Conservation (phyloP, 2,797 vertebrate genomes). For the Galago senegalensis region DNA sequence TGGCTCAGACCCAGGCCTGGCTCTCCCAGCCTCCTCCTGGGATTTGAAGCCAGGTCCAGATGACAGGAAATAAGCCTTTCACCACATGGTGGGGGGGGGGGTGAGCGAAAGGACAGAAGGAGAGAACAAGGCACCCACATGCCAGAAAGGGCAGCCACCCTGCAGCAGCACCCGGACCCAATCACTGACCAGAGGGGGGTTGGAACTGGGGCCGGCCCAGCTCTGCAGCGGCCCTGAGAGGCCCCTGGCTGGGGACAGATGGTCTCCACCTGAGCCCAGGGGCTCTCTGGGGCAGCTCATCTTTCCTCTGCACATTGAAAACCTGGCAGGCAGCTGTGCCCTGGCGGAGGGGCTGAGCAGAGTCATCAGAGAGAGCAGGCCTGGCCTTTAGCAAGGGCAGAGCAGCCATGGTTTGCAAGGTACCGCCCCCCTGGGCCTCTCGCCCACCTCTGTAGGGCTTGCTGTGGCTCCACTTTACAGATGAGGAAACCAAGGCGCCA, state of each 20-base stretch:
- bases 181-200: too few species aligned
- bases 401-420: fast-evolving
- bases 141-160: neutral
- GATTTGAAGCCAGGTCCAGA: neutral
- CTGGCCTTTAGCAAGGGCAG: fast-evolving
- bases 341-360: fast-evolving
- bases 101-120: neutral
- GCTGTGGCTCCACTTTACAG: neutral
- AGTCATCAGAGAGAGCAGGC: too few species aligned
- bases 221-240: fast-evolving
- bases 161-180: fast-evolving
- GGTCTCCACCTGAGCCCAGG: neutral
- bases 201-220: fast-evolving
- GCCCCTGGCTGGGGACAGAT: neutral
- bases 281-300: fast-evolving
- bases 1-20: neutral
- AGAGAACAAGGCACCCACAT: fast-evolving
- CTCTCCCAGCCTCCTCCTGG: too few species aligned
- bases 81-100: fast-evolving
- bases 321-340: fast-evolving
- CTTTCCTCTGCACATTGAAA: fast-evolving
- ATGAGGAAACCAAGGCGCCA: fast-evolving
- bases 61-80: neutral
- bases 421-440: neutral
- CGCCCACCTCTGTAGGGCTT: fast-evolving